A percentile compares a stretch with the other conserved stretches of the same genome.
These are phyloP conservation scores for Anastrepha ludens DNA, from an alignment of 1,140 invertebrate species.

Conservation along the genomic window DNA sequence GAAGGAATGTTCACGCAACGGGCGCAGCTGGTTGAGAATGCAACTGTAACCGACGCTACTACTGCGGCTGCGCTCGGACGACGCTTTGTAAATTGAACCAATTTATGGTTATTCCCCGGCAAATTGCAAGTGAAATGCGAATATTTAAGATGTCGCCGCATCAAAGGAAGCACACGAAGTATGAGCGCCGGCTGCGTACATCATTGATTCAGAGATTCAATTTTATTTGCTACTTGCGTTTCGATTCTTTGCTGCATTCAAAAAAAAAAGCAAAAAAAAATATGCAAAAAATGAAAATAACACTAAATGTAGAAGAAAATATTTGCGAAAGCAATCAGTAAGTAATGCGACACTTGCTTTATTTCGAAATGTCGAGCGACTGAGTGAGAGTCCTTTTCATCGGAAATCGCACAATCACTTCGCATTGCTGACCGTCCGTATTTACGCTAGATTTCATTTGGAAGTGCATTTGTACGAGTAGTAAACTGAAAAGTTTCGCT, in stretches of 20 bases:
- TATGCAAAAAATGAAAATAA: too few relatives aligned
- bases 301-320: background rate
- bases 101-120: constrained; percentile 39
- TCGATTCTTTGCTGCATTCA: constrained; percentile 1
- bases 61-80: background rate
- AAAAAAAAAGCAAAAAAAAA: background rate
- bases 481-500: background rate
- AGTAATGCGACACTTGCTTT: constrained; percentile 10
- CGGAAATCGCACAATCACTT: too few relatives aligned
- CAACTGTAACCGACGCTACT: background rate
- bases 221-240: constrained; percentile 5
- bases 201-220: constrained; percentile 24
- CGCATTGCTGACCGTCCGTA: background rate
- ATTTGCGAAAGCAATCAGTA: background rate
- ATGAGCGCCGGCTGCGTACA: background rate
- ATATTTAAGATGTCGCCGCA: constrained; percentile 29
- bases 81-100: constrained; percentile 51
- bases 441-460: constrained; percentile 22
- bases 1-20: too few relatives aligned
- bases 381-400: background rate
- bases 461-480: background rate
- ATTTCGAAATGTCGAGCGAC: background rate
- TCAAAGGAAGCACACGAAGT: background rate
- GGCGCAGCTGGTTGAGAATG: background rate
- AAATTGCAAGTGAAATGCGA: constrained; percentile 48